Percentiles rank a stretch among this genome's conserved stretches.
These are phyloP conservation scores for Coccyzus lansbergi DNA, from an alignment of 2,797 vertebrate genomes.

Conservation along the genomic window DNA sequence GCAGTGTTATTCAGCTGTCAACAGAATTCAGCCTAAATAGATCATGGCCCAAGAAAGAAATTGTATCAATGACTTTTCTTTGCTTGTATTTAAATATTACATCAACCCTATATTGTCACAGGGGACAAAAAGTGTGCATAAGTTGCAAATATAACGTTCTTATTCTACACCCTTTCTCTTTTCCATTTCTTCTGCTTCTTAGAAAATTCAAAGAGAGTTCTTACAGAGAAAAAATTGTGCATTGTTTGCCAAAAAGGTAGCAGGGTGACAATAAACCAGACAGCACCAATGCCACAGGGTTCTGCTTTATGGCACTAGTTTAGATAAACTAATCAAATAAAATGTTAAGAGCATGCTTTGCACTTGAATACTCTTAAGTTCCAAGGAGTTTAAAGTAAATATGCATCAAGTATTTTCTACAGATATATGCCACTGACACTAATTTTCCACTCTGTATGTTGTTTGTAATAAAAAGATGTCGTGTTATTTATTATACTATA, in stretches of 20 bases:
- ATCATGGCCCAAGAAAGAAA: constrained; percentile 51
- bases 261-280: not conserved
- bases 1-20: constrained; percentile 57
- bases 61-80: constrained; percentile 33
- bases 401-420: not conserved
- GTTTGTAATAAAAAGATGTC: not conserved
- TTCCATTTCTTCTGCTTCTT: not conserved
- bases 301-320: not conserved
- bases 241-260: not conserved
- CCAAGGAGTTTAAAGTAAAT: not conserved
- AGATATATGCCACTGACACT: not conserved
- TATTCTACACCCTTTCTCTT: not conserved
- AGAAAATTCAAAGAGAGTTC: not conserved
- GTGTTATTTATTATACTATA: not conserved
- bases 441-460: not conserved
- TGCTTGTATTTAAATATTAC: constrained; percentile 58
- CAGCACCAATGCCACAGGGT: not conserved
- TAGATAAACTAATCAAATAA: constrained; percentile 3
- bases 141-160: constrained; percentile 28
- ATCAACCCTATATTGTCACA: constrained; percentile 35
- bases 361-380: not conserved
- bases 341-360: not conserved
- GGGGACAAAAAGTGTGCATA: not conserved
- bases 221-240: not conserved
- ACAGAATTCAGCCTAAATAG: constrained; percentile 59